These are phyloP conservation scores for Lochmaea capreae DNA, from an alignment of 2,888 invertebrate genomes.

Conservation along the genomic window DNA sequence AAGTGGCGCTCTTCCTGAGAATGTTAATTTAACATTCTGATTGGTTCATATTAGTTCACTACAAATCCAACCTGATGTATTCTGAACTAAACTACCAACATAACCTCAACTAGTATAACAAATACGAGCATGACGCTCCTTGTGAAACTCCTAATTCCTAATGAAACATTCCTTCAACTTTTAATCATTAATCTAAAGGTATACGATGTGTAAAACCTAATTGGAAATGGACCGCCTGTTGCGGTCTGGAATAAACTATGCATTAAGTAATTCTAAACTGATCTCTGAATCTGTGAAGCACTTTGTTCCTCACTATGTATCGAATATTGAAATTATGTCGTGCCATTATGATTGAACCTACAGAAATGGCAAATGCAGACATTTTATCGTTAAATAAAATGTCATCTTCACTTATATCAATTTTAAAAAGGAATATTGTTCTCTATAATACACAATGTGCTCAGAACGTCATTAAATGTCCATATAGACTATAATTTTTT, in stretches of 20 bases:
- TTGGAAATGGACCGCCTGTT: constrained; percentile 53
- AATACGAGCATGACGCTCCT: constrained; percentile 3
- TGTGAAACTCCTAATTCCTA: constrained; percentile 37
- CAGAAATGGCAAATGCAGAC: no score
- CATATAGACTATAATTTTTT: no score
- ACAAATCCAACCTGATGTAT: background rate
- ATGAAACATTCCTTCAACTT: constrained; percentile 52
- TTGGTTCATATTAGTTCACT: background rate
- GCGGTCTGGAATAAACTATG: constrained; percentile 54
- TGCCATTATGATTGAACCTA: background rate
- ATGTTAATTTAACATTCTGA: background rate
- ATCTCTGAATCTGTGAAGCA: constrained; percentile 49
- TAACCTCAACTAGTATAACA: background rate
- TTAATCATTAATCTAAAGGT: constrained; percentile 50
- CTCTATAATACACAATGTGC: no score
- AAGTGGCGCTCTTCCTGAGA: background rate
- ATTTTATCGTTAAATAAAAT: no score
- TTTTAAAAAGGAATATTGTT: no score
- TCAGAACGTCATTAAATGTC: no score
- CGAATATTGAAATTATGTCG: constrained; percentile 43
- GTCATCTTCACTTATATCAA: no score
- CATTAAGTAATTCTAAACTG: constrained; percentile 50
- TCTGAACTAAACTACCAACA: background rate
- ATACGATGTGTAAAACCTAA: constrained; percentile 56
- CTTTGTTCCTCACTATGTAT: constrained; percentile 43